Evolutionary conservation across 1,140 invertebrate genomes (phyloP), one percentile per base, ranked within the genome.

Genomic region (Pectinophora gossypiella): DNA sequence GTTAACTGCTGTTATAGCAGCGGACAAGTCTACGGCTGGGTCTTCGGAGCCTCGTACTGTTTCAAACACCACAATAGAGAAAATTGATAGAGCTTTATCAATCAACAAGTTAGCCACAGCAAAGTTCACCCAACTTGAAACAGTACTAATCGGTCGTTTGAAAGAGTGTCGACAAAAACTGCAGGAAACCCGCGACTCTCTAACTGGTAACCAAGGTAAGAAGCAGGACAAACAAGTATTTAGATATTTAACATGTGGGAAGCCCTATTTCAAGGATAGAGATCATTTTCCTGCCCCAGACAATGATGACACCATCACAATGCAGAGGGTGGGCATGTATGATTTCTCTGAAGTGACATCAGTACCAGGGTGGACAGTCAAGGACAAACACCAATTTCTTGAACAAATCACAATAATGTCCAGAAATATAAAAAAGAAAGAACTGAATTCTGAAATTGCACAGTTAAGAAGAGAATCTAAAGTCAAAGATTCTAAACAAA

Each of bases 221-320:
- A 62, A 75, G 3, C 71, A 59, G 54, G 7, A 46, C n/a, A 61
- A 68, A 54, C 21, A 48, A 16, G 23, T 38, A 18, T 83, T 80
- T 38, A 59, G 64, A 4, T 77, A 77, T 47, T 58, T 74, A 2
- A 62, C 49, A 21, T 83, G 74, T 59, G 81, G 81, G 5, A 75
- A 70, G 40, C 83, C 83, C 6, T 85, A 86, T 48, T 86, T 86
- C 35, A 85, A 75, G 59, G 83, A 86, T 47, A 68, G 56, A 48
- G 16, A 40, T 7, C 65, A 68, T 38, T 80, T 75, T 49, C 59
- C 70, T 0, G 72, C 83, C 5, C 81, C 81, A 9, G 68, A 75
- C 27, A 86, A 86, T 62, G 65, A 68, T 19, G 81, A 85, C 53
- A 72, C 81, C 16, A 54, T 74, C 16, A 22, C 76, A 2, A 80